Evolutionary conservation across 2,888 invertebrate species (phyloP).

Genomic region (Eupithecia subumbrata): DNA sequence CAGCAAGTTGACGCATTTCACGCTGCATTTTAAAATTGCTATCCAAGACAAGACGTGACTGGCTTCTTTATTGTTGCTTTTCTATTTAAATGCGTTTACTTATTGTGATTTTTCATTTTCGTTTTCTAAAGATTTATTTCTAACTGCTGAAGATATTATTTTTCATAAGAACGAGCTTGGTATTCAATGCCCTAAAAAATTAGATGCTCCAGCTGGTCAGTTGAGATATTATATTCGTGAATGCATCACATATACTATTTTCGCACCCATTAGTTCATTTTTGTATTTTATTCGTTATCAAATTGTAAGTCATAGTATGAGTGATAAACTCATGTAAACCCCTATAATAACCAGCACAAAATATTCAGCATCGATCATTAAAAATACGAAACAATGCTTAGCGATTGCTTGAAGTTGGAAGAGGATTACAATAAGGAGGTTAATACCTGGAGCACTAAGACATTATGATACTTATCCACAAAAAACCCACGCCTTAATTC

Average conservation of each 20-base stretch:
- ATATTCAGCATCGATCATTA: no score
- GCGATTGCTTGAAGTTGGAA: neutral
- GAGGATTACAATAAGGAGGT: neutral
- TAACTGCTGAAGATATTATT: neutral
- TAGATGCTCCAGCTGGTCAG: no score
- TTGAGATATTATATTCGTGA: no score
- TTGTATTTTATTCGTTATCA: no score
- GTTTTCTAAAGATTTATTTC: neutral
- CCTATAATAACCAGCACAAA: no score
- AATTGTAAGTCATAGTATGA: no score
- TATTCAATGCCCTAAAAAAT: neutral
- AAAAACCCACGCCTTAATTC: constrained; percentile 2
- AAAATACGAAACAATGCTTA: no score
- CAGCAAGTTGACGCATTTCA: constrained; percentile 19
- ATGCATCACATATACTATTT: no score
- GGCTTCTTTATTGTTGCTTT: constrained; percentile 8
- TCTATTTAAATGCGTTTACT: constrained; percentile 6
- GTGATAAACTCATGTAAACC: no score
- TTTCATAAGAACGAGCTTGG: neutral
- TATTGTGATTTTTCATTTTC: neutral
- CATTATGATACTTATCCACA: neutral
- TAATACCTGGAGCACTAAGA: neutral
- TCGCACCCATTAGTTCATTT: no score
- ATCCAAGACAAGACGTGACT: constrained; percentile 16
- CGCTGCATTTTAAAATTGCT: constrained; percentile 37